Evolutionary conservation across 2,888 invertebrate species (phyloP).

Genomic region (Bimastos eiseni): DNA sequence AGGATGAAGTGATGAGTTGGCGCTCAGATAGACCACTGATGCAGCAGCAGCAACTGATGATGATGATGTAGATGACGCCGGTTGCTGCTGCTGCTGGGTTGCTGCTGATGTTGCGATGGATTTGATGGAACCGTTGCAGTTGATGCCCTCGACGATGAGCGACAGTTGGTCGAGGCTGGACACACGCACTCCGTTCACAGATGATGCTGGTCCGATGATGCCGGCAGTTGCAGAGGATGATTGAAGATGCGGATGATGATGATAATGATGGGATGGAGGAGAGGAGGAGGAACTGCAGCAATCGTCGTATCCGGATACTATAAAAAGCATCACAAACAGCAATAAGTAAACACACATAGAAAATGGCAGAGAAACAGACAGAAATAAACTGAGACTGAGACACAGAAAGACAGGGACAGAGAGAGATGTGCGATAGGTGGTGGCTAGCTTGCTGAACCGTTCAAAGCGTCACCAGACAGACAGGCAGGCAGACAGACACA

Average conservation of each 20-base stretch:
- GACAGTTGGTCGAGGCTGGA: neutral
- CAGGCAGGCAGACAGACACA: neutral
- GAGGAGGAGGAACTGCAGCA: neutral
- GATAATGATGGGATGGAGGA: neutral
- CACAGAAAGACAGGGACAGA: neutral
- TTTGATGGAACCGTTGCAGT: neutral
- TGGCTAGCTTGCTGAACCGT: too few species aligned
- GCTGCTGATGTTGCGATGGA: neutral
- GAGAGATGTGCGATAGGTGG: too few species aligned
- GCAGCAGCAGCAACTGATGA: neutral
- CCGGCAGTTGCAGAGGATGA: neutral
- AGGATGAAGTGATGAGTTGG: neutral
- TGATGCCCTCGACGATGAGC: neutral
- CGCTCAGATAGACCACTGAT: neutral
- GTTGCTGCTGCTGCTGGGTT: neutral
- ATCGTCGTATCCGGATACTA: conserved; percentile 6
- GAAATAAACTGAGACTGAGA: neutral
- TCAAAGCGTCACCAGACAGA: neutral
- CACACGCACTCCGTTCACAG: neutral
- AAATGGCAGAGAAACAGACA: neutral
- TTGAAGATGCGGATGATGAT: neutral
- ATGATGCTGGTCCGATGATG: neutral
- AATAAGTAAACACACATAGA: neutral
- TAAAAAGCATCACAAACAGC: neutral
- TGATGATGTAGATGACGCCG: neutral